phyloP scores from a whole-genome alignment of 2,113 vertebrate genomes.

The mouse (Mus musculus) region DNA sequence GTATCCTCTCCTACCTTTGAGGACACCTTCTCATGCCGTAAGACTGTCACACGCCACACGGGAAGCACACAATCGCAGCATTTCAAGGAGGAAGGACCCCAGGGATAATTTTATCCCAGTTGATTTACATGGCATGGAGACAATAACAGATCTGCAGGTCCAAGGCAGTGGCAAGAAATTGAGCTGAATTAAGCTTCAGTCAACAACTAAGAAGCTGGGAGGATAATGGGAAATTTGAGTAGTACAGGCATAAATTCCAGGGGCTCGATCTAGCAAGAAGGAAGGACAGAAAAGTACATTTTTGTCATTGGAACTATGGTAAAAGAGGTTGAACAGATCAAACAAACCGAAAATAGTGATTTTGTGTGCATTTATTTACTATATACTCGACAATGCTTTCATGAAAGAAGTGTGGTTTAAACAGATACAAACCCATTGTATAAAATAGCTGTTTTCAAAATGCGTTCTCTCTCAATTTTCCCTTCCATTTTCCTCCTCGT shows the following conservation, averaged over 20 bases:
- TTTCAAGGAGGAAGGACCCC: background rate
- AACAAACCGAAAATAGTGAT: background rate
- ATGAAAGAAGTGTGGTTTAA: constrained; percentile 65
- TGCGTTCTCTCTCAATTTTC: background rate
- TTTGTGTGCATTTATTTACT: background rate
- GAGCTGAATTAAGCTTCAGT: background rate
- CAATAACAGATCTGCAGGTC: background rate
- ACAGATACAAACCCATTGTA: constrained; percentile 51
- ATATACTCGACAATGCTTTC: constrained; percentile 56
- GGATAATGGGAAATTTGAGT: background rate
- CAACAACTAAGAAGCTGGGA: constrained; percentile 13
- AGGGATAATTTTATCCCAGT: background rate
- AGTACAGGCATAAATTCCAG: background rate
- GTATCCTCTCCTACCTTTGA: background rate
- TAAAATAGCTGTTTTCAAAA: constrained; percentile 58
- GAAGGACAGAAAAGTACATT: background rate
- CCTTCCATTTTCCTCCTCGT: background rate
- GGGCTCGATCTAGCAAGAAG: background rate
- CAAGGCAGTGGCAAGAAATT: background rate
- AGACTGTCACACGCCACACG: background rate
- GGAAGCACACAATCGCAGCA: background rate
- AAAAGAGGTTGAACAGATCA: background rate
- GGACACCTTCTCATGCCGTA: background rate
- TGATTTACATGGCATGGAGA: background rate
- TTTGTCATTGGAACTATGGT: background rate